Percentiles rank a stretch among this genome's conserved stretches.
Evolutionary conservation across 2,113 vertebrate genomes (phyloP).

Genomic region (Coreoperca whiteheadi): DNA sequence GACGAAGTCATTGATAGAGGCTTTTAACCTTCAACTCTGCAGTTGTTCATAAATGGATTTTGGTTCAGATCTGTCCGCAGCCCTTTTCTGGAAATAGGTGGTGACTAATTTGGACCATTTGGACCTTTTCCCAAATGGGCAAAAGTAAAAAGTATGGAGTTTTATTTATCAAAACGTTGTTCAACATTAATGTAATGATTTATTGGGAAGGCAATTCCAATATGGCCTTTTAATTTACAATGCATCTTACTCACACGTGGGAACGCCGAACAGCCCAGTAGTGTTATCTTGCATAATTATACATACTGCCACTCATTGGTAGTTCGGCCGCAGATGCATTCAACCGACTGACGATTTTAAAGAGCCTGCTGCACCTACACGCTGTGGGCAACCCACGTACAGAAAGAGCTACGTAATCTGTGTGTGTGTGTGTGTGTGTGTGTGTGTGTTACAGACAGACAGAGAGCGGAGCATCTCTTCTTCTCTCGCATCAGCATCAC

Average conservation of each 20-base stretch:
- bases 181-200: background rate
- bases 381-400: conserved; percentile 59
- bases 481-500: conserved; percentile 59
- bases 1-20: background rate
- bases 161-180: background rate
- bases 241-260: conserved; percentile 10
- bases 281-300: conserved; percentile 41
- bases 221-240: background rate
- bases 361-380: conserved; percentile 59
- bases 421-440: conserved; percentile 22
- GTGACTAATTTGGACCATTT: no score
- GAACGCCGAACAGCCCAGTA: background rate
- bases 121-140: no score
- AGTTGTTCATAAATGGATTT: no score
- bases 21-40: background rate
- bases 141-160: no score
- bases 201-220: background rate
- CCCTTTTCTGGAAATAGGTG: background rate
- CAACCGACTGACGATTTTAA: conserved; percentile 28
- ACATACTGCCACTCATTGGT: conserved; percentile 52
- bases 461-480: conserved; percentile 51
- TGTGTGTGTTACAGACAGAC: conserved; percentile 16
- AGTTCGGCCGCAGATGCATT: conserved; percentile 48
- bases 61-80: background rate
- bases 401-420: conserved; percentile 62